Base-by-base conservation (phyloP, 2,113 vertebrate genomes). In the Electrona antarctica region DNA sequence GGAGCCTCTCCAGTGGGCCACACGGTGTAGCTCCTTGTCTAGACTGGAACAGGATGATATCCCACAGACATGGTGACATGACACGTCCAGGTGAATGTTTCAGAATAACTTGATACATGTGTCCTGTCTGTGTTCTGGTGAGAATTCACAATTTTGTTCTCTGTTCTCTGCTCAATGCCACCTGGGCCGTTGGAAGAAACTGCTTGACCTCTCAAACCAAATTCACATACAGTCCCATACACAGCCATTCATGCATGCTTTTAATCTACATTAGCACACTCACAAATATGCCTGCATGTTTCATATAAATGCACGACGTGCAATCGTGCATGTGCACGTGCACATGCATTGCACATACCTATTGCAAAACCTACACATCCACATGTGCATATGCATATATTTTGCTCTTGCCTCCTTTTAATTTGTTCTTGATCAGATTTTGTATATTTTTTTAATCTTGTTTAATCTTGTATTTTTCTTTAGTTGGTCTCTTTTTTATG, bases 121-220 rank as follows among this genome's bases (percentile, higher is more conserved):
- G 66, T 73, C 74, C 55, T 69, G 73, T 84, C 84, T 60, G 54
- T 49, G 51, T 78, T 54, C 58, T 33, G 52, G 48, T 67, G 72
- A 81, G 46, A 68, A 78, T 84, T 90, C 59, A 67, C 78, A 78
- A 7, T 1, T 21, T 1, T 21, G 21, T 21, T 21, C 21, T 21
- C 21, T 21, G 21, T 21, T 71, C 45, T 52, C 15, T 52, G 58
- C 73, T 29, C 67, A 10, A 8, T 65, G 72, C 77, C 73, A 87
- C 85, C 69, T 47, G 57, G 83, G 83, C 80, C 28, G 48, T 46
- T 13, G 7, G 8, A 52, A 21, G 8, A 47, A 74, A 64, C 60
- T 63, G 74, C 87, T 89, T 92, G 80, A 80, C 71, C 62, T 62
- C 52, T 78, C 67, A 72, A 47, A 71, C 65, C 62, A 67, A 67